Evolutionary conservation across 2,113 vertebrate genomes (phyloP).

Genomic region (Ciconia boyciana): DNA sequence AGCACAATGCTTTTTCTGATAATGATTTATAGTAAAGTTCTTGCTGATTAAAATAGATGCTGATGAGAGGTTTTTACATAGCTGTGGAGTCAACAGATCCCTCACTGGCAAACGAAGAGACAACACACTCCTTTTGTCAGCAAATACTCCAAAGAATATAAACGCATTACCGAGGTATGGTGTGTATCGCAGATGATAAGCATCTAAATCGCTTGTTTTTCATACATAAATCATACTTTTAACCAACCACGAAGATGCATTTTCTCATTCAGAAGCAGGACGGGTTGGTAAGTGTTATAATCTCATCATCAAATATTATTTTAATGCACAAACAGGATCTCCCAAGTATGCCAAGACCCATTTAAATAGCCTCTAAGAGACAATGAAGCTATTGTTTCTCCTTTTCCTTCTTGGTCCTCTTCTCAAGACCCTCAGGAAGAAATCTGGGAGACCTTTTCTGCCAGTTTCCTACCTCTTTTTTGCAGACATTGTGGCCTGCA

Average conservation of each 20-base stretch:
- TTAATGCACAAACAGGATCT: slow-evolving; percentile 7
- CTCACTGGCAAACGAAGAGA: slow-evolving; percentile 18
- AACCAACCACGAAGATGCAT: not conserved
- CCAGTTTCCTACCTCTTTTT: slow-evolving; percentile 3
- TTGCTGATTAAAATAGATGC: slow-evolving; percentile 56
- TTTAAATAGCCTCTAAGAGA: not conserved
- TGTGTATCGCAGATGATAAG: slow-evolving; percentile 16
- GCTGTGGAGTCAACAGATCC: slow-evolving; percentile 54
- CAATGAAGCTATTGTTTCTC: not conserved
- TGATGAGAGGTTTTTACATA: slow-evolving; percentile 53
- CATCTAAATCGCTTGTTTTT: slow-evolving; percentile 49
- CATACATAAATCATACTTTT: slow-evolving; percentile 42
- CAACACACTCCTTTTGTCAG: slow-evolving; percentile 70
- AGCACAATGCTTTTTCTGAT: slow-evolving; percentile 13
- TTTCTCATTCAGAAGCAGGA: slow-evolving; percentile 22
- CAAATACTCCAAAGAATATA: slow-evolving; percentile 70
- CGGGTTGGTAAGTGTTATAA: not conserved
- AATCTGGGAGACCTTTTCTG: slow-evolving; percentile 34
- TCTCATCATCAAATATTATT: slow-evolving; percentile 14
- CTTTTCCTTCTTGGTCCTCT: not conserved
- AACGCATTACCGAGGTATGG: slow-evolving; percentile 50
- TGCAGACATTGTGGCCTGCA: slow-evolving; percentile 11
- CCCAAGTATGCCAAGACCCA: not conserved
- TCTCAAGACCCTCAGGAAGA: slow-evolving; percentile 31
- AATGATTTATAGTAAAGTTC: slow-evolving; percentile 63